Evolutionary conservation across 1,140 invertebrate species (phyloP).

Genomic region (Philopotamus ludificatus): DNA sequence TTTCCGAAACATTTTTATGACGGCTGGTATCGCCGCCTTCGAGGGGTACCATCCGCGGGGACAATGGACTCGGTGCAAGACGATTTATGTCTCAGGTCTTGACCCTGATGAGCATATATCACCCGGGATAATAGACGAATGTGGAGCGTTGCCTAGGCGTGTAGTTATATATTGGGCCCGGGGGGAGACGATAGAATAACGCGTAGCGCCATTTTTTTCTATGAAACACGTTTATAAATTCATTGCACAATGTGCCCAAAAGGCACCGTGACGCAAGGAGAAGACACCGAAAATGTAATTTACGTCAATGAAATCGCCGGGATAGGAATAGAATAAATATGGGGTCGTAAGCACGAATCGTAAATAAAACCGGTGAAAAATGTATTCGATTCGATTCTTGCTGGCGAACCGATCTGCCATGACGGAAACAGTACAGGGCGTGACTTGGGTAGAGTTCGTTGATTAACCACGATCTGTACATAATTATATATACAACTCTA

Average conservation of each 20-base stretch:
- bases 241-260: neutral
- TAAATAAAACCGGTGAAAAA: no score
- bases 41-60: neutral
- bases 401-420: no score
- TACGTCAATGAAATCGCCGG: neutral
- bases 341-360: no score
- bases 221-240: neutral
- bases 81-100: slow-evolving; percentile 39
- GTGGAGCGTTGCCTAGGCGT: slow-evolving; percentile 15
- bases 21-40: neutral
- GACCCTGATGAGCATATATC: slow-evolving; percentile 37
- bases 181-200: neutral
- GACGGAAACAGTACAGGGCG: no score
- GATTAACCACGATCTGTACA: no score
- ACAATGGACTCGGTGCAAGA: slow-evolving; percentile 32
- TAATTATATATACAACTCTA: no score
- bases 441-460: no score
- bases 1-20: neutral
- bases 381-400: no score
- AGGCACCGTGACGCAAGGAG: no score
- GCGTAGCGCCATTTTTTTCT: neutral
- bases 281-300: neutral
- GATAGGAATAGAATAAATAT: no score
- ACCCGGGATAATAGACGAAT: slow-evolving; percentile 35
- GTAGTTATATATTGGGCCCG: neutral